These are phyloP conservation scores for Diplazon laetatorius DNA, from an alignment of 2,888 invertebrate genomes.

Conservation along the genomic window DNA sequence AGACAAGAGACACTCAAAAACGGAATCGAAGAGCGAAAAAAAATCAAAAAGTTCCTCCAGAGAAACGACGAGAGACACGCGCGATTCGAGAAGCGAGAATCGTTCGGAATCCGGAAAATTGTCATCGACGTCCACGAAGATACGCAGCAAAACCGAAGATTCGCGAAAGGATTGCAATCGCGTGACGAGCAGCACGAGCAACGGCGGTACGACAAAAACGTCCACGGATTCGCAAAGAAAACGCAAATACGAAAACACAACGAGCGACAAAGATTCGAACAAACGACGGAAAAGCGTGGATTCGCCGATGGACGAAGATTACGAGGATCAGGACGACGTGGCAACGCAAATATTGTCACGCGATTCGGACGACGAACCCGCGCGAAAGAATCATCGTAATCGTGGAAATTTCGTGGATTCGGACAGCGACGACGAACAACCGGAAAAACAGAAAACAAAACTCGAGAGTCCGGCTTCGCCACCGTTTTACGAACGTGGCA, in stretches of 20 bases:
- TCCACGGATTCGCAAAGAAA: slow-evolving; percentile 67
- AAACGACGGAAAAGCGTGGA: slow-evolving; percentile 70
- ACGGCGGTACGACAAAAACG: slow-evolving; percentile 48
- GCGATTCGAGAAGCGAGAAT: slow-evolving; percentile 43
- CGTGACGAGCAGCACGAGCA: slow-evolving; percentile 57
- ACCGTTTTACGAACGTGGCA: slow-evolving; percentile 34
- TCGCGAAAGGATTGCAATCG: slow-evolving; percentile 66
- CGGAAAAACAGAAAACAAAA: slow-evolving; percentile 54
- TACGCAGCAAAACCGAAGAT: slow-evolving; percentile 60
- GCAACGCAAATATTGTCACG: slow-evolving; percentile 57
- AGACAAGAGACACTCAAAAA: slow-evolving; percentile 57
- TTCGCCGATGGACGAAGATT: slow-evolving; percentile 49
- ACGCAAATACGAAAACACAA: slow-evolving; percentile 68
- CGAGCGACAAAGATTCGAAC: slow-evolving; percentile 57
- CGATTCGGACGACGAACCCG: slow-evolving; percentile 48
- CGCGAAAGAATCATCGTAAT: slow-evolving; percentile 48
- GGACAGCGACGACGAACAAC: slow-evolving; percentile 53
- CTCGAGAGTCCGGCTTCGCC: slow-evolving; percentile 53
- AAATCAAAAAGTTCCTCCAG: slow-evolving; percentile 62
- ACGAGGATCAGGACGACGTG: slow-evolving; percentile 54
- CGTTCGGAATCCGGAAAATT: slow-evolving; percentile 62
- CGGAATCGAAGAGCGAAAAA: slow-evolving; percentile 65
- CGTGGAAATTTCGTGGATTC: slow-evolving; percentile 59
- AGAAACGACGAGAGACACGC: slow-evolving; percentile 50
- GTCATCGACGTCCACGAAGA: slow-evolving; percentile 62